Percentiles rank a stretch among this genome's conserved stretches.
Evolutionary conservation across 23 tunicate genomes (phyloP).

Genomic region (Oikopleura dioica): DNA sequence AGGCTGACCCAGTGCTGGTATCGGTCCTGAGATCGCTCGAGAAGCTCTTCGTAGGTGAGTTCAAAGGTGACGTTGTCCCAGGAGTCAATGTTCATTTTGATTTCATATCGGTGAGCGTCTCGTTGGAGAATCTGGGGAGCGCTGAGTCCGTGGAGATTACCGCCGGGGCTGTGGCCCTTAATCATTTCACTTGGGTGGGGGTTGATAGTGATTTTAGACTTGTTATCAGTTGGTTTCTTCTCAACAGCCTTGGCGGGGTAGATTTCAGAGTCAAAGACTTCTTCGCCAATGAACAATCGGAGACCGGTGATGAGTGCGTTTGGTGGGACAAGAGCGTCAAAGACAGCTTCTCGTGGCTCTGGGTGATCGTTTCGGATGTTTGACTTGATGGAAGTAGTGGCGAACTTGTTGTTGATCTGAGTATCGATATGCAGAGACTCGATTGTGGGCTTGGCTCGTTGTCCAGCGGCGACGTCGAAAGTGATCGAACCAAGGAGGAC

Average conservation of each 20-base stretch:
- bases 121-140: not conserved
- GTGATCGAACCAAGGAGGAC: not conserved
- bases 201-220: not conserved
- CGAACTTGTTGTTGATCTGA: not conserved
- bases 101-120: not conserved
- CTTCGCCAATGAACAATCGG: not conserved
- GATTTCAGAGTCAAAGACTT: not conserved
- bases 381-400: not conserved
- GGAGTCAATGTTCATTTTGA: not conserved
- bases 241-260: not conserved
- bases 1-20: not conserved
- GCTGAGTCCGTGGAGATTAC: not conserved
- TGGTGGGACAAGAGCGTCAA: not conserved
- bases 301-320: not conserved
- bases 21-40: not conserved
- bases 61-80: not conserved
- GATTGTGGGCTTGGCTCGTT: not conserved
- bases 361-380: slow-evolving; percentile 1
- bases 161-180: not conserved
- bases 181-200: not conserved
- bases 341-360: not conserved
- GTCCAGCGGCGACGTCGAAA: not conserved
- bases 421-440: not conserved
- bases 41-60: not conserved
- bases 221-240: too few species aligned